A percentile compares a stretch with the other conserved stretches of the same genome.
Conservation (phyloP, 2,888 invertebrate species). For the Pristionchus japonicus region DNA sequence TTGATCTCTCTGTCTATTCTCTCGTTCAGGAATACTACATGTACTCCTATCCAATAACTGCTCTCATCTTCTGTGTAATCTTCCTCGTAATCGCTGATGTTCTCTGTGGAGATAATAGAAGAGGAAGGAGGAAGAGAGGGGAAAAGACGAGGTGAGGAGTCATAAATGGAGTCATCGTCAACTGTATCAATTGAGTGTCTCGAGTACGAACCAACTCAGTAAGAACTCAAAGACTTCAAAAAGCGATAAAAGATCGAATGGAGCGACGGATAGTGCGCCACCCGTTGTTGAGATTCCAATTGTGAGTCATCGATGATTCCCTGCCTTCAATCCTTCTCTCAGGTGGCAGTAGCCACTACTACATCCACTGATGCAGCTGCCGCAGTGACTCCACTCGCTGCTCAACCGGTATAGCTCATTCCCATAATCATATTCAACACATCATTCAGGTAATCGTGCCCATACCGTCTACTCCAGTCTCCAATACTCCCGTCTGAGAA, state of each 20-base stretch:
- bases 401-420: background rate
- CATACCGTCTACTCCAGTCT: background rate
- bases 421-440: background rate
- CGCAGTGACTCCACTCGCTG: background rate
- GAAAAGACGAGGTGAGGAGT: background rate
- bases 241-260: background rate
- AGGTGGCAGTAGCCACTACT: background rate
- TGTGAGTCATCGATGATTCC: background rate
- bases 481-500: background rate
- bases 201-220: background rate
- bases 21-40: background rate
- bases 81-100: slow-evolving; percentile 11
- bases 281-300: background rate
- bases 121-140: background rate
- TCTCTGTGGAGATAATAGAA: background rate
- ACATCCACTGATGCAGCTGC: background rate
- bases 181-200: background rate
- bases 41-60: background rate
- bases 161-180: background rate
- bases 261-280: background rate
- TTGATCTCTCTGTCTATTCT: background rate
- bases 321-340: background rate
- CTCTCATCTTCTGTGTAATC: background rate
- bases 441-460: background rate
- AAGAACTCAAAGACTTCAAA: slow-evolving; percentile 13